Evolutionary conservation across 2,797 vertebrate species (phyloP).

Genomic region (Oreochromis mossambicus): DNA sequence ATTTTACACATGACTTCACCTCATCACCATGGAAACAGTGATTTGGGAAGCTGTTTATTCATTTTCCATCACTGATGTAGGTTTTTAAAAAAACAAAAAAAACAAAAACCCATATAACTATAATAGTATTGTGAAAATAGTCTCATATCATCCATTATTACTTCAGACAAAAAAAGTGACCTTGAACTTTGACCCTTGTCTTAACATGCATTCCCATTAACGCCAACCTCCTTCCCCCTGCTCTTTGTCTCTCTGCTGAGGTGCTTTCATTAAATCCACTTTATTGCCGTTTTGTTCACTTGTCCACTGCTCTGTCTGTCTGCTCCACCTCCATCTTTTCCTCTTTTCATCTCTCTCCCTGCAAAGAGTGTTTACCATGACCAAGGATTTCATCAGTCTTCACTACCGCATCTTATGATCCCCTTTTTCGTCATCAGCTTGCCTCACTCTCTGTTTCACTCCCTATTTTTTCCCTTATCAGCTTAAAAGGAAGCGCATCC

Average conservation of each 20-base stretch:
- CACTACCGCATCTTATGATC: slow-evolving; percentile 21
- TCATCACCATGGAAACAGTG: slow-evolving; percentile 52
- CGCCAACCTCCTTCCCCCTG: background rate
- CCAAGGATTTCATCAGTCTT: slow-evolving; percentile 34
- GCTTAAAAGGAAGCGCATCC: slow-evolving; percentile 7
- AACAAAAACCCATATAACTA: background rate
- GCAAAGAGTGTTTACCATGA: slow-evolving; percentile 35
- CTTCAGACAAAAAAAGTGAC: background rate
- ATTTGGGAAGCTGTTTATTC: slow-evolving; percentile 40
- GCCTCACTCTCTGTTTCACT: slow-evolving; percentile 12
- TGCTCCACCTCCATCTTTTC: background rate
- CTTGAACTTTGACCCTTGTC: slow-evolving; percentile 6
- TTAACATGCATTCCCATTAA: background rate
- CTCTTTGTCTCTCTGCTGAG: background rate
- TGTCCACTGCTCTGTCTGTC: background rate
- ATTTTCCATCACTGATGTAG: background rate
- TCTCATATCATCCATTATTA: slow-evolving; percentile 15
- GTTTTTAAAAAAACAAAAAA: background rate
- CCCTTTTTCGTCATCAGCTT: slow-evolving; percentile 26
- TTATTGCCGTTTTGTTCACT: background rate
- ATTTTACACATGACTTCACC: slow-evolving; percentile 20
- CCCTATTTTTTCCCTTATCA: background rate
- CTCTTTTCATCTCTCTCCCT: background rate
- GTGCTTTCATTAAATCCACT: slow-evolving; percentile 3
- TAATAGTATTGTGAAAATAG: slow-evolving; percentile 42